A percentile compares a stretch with the other conserved stretches of the same genome.
Evolutionary conservation across 2,888 invertebrate genomes (phyloP).

Genomic region (Macrophya annulata): DNA sequence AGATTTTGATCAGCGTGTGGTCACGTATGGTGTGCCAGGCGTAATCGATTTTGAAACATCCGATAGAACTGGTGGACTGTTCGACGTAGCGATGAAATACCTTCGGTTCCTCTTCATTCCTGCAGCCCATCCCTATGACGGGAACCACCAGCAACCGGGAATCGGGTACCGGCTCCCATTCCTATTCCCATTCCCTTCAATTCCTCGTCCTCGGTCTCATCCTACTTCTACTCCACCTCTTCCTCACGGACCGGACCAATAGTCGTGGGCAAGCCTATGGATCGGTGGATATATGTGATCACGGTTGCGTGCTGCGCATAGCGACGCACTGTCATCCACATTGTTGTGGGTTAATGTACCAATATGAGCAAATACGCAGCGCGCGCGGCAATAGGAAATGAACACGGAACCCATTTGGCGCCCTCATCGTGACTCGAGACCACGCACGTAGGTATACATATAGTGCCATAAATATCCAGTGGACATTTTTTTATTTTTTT

Average conservation of each 20-base stretch:
- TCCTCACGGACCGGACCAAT: neutral
- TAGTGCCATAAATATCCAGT: slow-evolving; percentile 18
- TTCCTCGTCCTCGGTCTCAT: neutral
- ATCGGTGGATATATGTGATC: slow-evolving; percentile 52
- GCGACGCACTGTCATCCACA: slow-evolving; percentile 65
- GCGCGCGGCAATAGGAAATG: slow-evolving; percentile 47
- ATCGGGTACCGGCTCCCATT: neutral
- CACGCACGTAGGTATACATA: neutral
- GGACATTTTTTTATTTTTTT: slow-evolving; percentile 1
- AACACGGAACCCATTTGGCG: slow-evolving; percentile 52
- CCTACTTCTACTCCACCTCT: neutral
- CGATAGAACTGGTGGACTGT: neutral
- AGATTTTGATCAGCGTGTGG: neutral
- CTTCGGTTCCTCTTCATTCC: slow-evolving; percentile 44
- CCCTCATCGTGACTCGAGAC: neutral
- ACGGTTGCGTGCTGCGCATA: slow-evolving; percentile 59
- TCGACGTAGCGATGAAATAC: slow-evolving; percentile 25
- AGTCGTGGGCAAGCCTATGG: slow-evolving; percentile 28
- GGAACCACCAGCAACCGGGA: neutral
- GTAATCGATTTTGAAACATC: slow-evolving; percentile 32
- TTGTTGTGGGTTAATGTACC: slow-evolving; percentile 64
- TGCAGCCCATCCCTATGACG: neutral
- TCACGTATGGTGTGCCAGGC: neutral
- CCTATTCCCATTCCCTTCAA: neutral
- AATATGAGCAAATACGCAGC: slow-evolving; percentile 45